A percentile compares a stretch with the other conserved stretches of the same genome.
Evolutionary conservation across 1,140 invertebrate species (phyloP).

Genomic region (Orius insidiosus): DNA sequence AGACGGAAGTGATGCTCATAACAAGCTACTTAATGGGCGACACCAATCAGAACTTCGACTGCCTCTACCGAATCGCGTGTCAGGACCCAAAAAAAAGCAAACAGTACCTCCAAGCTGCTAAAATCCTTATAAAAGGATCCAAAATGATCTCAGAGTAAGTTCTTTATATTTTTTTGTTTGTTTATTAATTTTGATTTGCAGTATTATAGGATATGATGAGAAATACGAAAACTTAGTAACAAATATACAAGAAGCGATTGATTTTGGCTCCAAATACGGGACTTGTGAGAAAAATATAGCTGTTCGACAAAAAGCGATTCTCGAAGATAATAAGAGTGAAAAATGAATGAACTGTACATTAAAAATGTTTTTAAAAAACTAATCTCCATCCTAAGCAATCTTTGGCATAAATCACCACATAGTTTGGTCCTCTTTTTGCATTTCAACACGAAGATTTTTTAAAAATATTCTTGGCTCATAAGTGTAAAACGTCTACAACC

Average conservation of each 20-base stretch:
- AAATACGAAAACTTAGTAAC: conserved; percentile 26
- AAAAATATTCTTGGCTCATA: too few species aligned
- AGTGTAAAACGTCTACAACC: too few species aligned
- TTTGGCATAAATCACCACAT: too few species aligned
- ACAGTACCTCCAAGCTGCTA: conserved; percentile 53
- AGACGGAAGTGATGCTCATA: conserved; percentile 46
- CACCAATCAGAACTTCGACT: conserved; percentile 42
- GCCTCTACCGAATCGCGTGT: conserved; percentile 55
- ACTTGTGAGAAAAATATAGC: conserved; percentile 27
- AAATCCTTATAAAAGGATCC: conserved; percentile 49
- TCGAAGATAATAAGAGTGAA: too few species aligned
- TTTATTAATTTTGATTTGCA: conserved; percentile 12
- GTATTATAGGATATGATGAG: conserved; percentile 16
- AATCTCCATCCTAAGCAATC: too few species aligned
- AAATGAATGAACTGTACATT: too few species aligned
- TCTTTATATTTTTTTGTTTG: background rate
- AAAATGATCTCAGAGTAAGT: conserved; percentile 49
- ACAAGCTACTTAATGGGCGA: conserved; percentile 49
- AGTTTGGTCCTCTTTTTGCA: too few species aligned
- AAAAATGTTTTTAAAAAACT: too few species aligned
- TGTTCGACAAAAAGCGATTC: too few species aligned
- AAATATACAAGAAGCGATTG: conserved; percentile 27
- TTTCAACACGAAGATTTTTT: too few species aligned
- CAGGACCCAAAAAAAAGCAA: conserved; percentile 49
- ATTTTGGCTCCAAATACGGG: conserved; percentile 24